These are phyloP conservation scores for Cosmorhoe ocellata DNA, from an alignment of 2,888 invertebrate species.

Conservation along the genomic window DNA sequence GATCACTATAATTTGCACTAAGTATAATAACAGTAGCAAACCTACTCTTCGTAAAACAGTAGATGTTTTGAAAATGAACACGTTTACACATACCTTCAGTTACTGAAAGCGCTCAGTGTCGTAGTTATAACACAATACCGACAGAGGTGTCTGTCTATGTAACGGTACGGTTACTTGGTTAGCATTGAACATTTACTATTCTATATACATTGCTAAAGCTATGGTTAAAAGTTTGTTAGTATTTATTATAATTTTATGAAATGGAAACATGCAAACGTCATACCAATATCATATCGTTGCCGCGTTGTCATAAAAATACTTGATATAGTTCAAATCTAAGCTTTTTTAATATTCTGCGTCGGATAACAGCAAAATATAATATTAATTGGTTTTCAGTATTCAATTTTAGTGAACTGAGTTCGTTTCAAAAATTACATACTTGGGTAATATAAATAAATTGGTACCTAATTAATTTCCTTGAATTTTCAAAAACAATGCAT, in stretches of 20 bases:
- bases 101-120: slow-evolving; percentile 4
- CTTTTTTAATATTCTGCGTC: slow-evolving; percentile 31
- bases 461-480: slow-evolving; percentile 46
- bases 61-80: slow-evolving; percentile 8
- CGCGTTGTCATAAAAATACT: no score
- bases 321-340: slow-evolving; percentile 29
- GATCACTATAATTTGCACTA: neutral
- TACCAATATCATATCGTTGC: slow-evolving; percentile 36
- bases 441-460: slow-evolving; percentile 32
- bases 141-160: neutral
- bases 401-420: neutral
- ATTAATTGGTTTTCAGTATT: slow-evolving; percentile 16
- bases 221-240: slow-evolving; percentile 20
- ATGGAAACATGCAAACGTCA: slow-evolving; percentile 49
- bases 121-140: neutral
- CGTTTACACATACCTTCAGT: neutral
- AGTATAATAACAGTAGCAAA: no score
- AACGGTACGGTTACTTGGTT: slow-evolving; percentile 15
- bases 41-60: no score
- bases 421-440: neutral
- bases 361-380: slow-evolving; percentile 14
- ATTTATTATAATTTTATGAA: slow-evolving; percentile 22
- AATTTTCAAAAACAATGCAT: slow-evolving; percentile 46
- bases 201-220: slow-evolving; percentile 22
- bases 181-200: slow-evolving; percentile 18